Base-by-base conservation (phyloP, 2,888 invertebrate genomes). In the Coenonympha glycerion region DNA sequence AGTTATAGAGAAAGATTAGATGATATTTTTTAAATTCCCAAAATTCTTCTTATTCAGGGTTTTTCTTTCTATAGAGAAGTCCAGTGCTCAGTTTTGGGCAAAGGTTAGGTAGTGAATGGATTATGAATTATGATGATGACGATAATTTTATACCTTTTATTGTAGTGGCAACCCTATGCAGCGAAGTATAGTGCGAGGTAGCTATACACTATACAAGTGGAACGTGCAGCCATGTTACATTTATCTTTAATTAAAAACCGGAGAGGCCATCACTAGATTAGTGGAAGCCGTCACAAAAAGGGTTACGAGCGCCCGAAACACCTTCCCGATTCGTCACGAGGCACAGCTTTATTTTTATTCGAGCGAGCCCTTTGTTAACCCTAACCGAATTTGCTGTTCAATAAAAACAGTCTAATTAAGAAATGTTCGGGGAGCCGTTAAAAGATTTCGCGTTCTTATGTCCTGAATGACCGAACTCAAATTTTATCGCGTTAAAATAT, bases 321-420 rank as follows among this genome's bases (percentile, higher is more conserved):
- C 82, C 82, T 77, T 73, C 69, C 67, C 73, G 83, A 86, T 86
- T 85, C 86, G 86, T 86, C 86, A 87, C 85, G 85, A 82, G 71
- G 73, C 76, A 76, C 68, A 66, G 73, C 73, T 82, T 85, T 84
- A 80, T 79, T 87, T 80, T 85, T 85, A 80, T 84, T 83, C 79
- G 75, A 79, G 69, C 74, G 81, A 75, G 71, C 66, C 80, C 79
- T 83, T 86, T 87, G 85, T 85, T 76, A 66, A 71, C 74, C 77
- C 75, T 84, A 81, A 84, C 83, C 77, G 85, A 87, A 86, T 85
- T 85, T 84, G 85, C 80, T 77, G 78, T 76, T 69, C 72, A 77
- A 79, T 82, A 82, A 85, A 85, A 85, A 79, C 70, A 69, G 71
- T 70, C 80, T 85, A 86, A 86, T 85, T 86, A 86, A 84, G 80